Evolutionary conservation across 2,797 vertebrate genomes (phyloP), one percentile per base, ranked within the genome.

Genomic region (Gymnothorax reevesii): DNA sequence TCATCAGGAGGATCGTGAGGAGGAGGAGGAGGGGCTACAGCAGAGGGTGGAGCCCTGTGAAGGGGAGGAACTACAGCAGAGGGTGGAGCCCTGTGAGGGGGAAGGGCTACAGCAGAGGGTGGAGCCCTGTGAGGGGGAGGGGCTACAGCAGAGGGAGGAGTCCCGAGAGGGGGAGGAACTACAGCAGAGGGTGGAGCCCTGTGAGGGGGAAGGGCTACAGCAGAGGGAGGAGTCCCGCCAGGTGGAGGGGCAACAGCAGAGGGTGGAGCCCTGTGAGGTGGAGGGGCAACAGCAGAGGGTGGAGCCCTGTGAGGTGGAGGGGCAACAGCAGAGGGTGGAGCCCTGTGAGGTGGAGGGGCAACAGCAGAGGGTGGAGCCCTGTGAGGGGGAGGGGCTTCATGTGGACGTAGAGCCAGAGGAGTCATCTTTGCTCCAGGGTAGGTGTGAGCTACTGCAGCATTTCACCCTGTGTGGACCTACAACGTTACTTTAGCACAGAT

Each of bases 401-500:
- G 33, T 90, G 4, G 90, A 91, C 84, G 93, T 92, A 54, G 83
- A 79, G 49, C 87, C 83, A 20, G 84, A 91, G 79, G 89, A 92
- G 60, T 77, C 89, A 1, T 0, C 85, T 66, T 91, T 90, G 80
- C 87, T 89, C 73, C 90, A 89, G 90, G 93, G 95, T 95, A 90
- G 90, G 91, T 55, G 6, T 54, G 20, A 49, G n/a, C 22, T 17
- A 80, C 52, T 0, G 6, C 77, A 9, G 17, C 8, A 54, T 55
- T 55, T 79, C 42, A 52, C 54, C 7, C 75, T 54, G 17, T 77
- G 20, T 2, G 73, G 20, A 33, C 52, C 12, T 77, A 17, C 20
- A 2, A 54, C 55, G 22, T 80, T n/a, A 13, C 17, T 80, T 80
- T 1, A 17, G 33, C 42, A 1, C n/a, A 52, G 75, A 79, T 20